Percentiles rank a stretch among this genome's conserved stretches.
Evolutionary conservation across 2,888 invertebrate species (phyloP).

Genomic region (Electrophaes corylata): DNA sequence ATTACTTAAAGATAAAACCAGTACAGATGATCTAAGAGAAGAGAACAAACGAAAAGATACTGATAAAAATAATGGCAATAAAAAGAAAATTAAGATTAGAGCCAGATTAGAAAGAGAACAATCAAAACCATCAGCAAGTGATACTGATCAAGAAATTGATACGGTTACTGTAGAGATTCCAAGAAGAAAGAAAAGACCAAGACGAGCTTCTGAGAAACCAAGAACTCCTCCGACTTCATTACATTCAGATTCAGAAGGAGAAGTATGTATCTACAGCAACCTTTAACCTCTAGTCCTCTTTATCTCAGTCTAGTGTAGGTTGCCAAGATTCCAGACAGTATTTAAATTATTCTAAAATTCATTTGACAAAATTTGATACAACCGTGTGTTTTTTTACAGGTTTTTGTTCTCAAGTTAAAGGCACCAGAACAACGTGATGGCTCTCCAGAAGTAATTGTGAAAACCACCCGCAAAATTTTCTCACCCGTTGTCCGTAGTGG

Average conservation of each 20-base stretch:
- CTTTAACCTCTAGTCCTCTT: too few relatives aligned
- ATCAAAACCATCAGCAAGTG: conserved; percentile 79
- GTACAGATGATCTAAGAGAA: conserved; percentile 62
- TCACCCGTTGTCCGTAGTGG: conserved; percentile 87
- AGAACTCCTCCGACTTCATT: conserved; percentile 73
- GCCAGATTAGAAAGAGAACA: conserved; percentile 78
- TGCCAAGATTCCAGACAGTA: too few relatives aligned
- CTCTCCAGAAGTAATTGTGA: conserved; percentile 89
- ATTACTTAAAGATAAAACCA: conserved; percentile 45
- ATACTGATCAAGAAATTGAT: conserved; percentile 76
- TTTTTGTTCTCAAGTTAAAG: conserved; percentile 74
- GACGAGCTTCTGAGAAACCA: conserved; percentile 74
- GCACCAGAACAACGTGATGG: conserved; percentile 68
- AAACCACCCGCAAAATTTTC: conserved; percentile 91
- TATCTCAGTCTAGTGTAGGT: too few relatives aligned
- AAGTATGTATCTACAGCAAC: conserved; percentile 53
- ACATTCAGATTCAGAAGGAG: conserved; percentile 78
- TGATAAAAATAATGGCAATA: conserved; percentile 68
- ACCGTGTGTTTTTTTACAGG: conserved; percentile 48
- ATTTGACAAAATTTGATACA: not conserved
- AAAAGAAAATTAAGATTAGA: conserved; percentile 76
- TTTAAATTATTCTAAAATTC: not conserved
- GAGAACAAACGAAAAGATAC: conserved; percentile 64
- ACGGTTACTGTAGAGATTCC: conserved; percentile 81
- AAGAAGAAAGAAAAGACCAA: conserved; percentile 71